phyloP scores from a whole-genome alignment of 2,888 invertebrate genomes.

The Diplazon laetatorius region DNA sequence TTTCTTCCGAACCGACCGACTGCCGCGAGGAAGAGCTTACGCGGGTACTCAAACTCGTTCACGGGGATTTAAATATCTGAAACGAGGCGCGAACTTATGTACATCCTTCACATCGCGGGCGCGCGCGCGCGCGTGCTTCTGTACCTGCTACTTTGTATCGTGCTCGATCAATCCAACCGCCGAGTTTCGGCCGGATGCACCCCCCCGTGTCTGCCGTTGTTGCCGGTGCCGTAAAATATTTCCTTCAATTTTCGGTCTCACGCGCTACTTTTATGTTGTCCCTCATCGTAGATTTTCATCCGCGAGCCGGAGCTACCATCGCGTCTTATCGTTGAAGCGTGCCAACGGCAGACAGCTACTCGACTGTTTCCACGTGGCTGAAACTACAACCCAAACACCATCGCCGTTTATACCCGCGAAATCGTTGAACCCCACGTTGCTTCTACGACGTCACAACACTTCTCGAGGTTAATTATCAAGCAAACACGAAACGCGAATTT shows the following conservation, averaged over 20 bases:
- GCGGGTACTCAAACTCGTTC: slow-evolving; percentile 65
- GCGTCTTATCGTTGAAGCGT: slow-evolving; percentile 45
- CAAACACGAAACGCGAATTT: slow-evolving; percentile 63
- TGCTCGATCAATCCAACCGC: slow-evolving; percentile 8
- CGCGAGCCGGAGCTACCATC: slow-evolving; percentile 12
- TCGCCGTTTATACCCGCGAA: slow-evolving; percentile 18
- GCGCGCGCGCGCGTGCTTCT: not conserved
- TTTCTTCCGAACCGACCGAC: slow-evolving; percentile 58
- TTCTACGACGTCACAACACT: slow-evolving; percentile 15
- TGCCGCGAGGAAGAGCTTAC: slow-evolving; percentile 41
- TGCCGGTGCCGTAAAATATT: too few species aligned
- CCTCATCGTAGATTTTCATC: slow-evolving; percentile 32
- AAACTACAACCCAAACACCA: not conserved
- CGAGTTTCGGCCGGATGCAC: slow-evolving; percentile 24
- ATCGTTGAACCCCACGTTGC: slow-evolving; percentile 20
- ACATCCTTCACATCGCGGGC: too few species aligned
- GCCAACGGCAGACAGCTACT: slow-evolving; percentile 58
- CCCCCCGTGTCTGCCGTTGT: slow-evolving; percentile 33
- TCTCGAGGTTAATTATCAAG: slow-evolving; percentile 63
- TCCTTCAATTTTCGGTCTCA: not conserved
- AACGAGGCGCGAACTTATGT: slow-evolving; percentile 46
- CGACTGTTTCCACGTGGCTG: slow-evolving; percentile 63
- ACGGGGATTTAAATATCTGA: slow-evolving; percentile 76
- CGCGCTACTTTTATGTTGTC: slow-evolving; percentile 56
- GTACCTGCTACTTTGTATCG: slow-evolving; percentile 7